Conservation (phyloP, 2,888 invertebrate genomes). For the Eremobia ochroleuca region DNA sequence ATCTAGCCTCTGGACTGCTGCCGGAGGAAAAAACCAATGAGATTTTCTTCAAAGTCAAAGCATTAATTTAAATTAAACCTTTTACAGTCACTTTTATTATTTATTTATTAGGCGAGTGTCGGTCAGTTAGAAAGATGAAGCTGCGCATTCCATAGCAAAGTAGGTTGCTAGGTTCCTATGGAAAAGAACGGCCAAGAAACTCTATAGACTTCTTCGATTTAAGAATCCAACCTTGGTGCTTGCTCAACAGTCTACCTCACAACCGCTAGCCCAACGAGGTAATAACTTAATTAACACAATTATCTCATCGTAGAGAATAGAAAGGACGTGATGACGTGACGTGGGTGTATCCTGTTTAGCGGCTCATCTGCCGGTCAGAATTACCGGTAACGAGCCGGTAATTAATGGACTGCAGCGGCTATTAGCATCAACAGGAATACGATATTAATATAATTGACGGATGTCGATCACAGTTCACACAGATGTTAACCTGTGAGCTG, state of each 20-base stretch:
- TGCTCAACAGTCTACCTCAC: neutral
- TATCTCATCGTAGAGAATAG: conserved; percentile 2
- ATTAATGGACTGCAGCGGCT: conserved; percentile 34
- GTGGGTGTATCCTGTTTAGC: conserved; percentile 51
- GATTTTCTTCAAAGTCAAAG: neutral
- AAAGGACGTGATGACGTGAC: conserved; percentile 5
- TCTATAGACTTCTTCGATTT: neutral
- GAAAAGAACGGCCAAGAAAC: neutral
- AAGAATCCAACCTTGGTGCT: neutral
- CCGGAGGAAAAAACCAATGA: neutral
- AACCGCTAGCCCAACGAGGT: neutral
- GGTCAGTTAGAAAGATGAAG: neutral
- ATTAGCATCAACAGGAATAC: conserved; percentile 31
- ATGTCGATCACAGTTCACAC: conserved; percentile 16
- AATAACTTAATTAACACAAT: neutral
- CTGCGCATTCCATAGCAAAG: neutral
- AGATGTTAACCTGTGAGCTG: neutral
- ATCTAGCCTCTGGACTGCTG: neutral
- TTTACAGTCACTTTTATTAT: neutral
- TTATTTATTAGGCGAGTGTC: neutral
- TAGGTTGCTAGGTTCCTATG: neutral
- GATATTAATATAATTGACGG: conserved; percentile 22
- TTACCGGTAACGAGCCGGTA: conserved; percentile 23
- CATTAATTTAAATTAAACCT: neutral
- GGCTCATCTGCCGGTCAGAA: neutral